A percentile compares a stretch with the other conserved stretches of the same genome.
Evolutionary conservation across 2,888 invertebrate species (phyloP).

Genomic region (Noctua fimbriata): DNA sequence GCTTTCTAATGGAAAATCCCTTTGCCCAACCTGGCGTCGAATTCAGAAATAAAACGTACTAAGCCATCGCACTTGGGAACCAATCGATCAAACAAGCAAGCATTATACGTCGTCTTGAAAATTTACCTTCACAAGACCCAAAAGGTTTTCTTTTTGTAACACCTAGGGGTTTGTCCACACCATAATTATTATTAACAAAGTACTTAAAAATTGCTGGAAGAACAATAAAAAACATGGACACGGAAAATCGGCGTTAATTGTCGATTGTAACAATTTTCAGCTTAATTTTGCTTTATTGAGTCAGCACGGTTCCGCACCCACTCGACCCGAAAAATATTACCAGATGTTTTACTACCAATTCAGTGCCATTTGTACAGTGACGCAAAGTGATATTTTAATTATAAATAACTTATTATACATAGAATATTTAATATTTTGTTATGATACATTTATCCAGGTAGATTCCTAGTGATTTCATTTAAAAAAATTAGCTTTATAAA

Average conservation of each 20-base stretch:
- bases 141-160: background rate
- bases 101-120: background rate
- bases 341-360: no score
- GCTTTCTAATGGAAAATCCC: background rate
- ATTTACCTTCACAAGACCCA: background rate
- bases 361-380: no score
- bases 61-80: background rate
- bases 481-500: no score
- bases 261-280: constrained; percentile 1
- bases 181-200: background rate
- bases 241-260: constrained; percentile 3
- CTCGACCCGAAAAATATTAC: no score
- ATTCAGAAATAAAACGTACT: background rate
- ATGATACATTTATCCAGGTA: no score
- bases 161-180: background rate
- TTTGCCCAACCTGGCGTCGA: background rate
- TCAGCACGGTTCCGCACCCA: no score
- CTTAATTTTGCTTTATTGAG: constrained; percentile 28
- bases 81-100: background rate
- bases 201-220: background rate
- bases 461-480: no score
- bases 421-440: no score
- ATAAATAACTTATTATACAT: no score
- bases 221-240: background rate
- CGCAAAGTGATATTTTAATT: no score